phyloP scores from a whole-genome alignment of 2,797 vertebrate genomes.

The Karalla daura region DNA sequence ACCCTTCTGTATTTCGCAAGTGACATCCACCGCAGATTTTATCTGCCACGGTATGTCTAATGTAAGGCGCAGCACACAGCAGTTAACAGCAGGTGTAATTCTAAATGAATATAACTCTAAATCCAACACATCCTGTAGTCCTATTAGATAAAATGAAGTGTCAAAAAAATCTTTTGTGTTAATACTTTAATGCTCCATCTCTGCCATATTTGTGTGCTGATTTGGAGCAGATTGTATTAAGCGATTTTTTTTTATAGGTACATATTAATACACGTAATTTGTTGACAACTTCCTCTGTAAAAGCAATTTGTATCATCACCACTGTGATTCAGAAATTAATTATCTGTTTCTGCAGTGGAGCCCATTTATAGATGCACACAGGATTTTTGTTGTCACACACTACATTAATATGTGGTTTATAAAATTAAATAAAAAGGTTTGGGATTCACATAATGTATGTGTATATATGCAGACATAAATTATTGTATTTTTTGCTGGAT shows the following conservation, averaged over 20 bases:
- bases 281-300: background rate
- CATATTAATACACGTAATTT: background rate
- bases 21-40: conserved; percentile 28
- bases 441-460: background rate
- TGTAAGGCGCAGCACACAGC: conserved; percentile 21
- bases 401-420: no score
- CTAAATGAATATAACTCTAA: conserved; percentile 8
- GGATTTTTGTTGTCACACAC: background rate
- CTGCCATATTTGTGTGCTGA: no score
- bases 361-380: background rate
- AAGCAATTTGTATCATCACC: conserved; percentile 1
- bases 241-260: background rate
- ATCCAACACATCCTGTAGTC: background rate
- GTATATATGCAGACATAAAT: no score
- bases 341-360: background rate
- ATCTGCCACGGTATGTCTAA: conserved; percentile 9
- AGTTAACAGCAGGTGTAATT: conserved; percentile 14
- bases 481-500: no score
- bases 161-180: background rate
- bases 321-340: background rate
- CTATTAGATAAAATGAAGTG: background rate
- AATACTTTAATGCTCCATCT: no score
- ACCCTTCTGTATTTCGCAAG: conserved; percentile 46
- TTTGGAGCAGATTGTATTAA: no score
- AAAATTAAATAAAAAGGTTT: background rate